Evolutionary conservation across 2,113 vertebrate genomes (phyloP).

Genomic region (Mola mola): DNA sequence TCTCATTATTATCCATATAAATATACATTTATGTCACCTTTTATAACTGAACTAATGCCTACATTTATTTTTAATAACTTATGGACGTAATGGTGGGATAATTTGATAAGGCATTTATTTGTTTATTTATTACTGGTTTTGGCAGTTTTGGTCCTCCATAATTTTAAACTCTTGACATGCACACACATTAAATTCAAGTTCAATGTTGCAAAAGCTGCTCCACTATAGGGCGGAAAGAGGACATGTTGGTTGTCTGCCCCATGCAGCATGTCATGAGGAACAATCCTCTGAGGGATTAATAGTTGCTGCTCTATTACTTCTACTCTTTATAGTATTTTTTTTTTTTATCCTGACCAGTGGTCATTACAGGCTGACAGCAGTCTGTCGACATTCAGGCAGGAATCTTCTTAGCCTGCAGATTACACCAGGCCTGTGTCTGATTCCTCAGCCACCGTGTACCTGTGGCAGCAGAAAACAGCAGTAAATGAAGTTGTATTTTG

Average conservation of each 20-base stretch:
- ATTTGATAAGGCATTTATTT: too few relatives aligned
- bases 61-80: too few relatives aligned
- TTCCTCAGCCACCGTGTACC: constrained; percentile 28
- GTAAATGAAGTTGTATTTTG: constrained; percentile 59
- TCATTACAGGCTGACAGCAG: constrained; percentile 60
- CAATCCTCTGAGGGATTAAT: constrained; percentile 61
- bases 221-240: too few relatives aligned
- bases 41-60: too few relatives aligned
- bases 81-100: too few relatives aligned
- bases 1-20: too few relatives aligned
- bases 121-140: too few relatives aligned
- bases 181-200: background rate
- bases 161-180: too few relatives aligned
- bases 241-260: too few relatives aligned
- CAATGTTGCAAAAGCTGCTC: too few relatives aligned
- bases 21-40: too few relatives aligned
- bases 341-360: constrained; percentile 51
- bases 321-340: constrained; percentile 26
- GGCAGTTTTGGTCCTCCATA: too few relatives aligned
- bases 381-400: constrained; percentile 51
- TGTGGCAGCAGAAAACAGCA: constrained; percentile 33
- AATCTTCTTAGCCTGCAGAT: constrained; percentile 64
- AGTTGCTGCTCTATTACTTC: constrained; percentile 34
- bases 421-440: constrained; percentile 27
- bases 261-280: constrained; percentile 43